These are phyloP conservation scores for Drepana falcataria DNA, from an alignment of 2,888 invertebrate species.

Conservation along the genomic window DNA sequence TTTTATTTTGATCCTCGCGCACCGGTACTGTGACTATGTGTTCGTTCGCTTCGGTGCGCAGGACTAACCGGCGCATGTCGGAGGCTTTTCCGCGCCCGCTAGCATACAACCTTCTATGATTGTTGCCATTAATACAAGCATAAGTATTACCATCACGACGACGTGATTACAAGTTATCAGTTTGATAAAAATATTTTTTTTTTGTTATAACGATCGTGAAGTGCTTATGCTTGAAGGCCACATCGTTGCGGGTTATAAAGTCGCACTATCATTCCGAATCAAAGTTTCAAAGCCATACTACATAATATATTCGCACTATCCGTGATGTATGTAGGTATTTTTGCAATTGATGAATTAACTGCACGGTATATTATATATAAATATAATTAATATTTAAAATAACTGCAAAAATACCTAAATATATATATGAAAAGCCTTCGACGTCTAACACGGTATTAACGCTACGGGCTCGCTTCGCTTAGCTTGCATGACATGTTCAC, in stretches of 20 bases:
- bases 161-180: too few relatives aligned
- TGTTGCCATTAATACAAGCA: too few relatives aligned
- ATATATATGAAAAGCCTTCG: constrained; percentile 40
- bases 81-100: constrained; percentile 33
- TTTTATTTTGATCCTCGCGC: constrained; percentile 70
- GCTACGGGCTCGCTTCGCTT: constrained; percentile 47
- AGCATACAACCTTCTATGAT: background rate
- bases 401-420: background rate
- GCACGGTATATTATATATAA: background rate
- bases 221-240: too few relatives aligned
- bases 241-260: too few relatives aligned
- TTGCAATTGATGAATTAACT: background rate
- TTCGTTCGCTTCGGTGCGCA: constrained; percentile 65
- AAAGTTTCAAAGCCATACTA: too few relatives aligned
- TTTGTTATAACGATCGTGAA: too few relatives aligned
- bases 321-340: background rate
- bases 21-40: constrained; percentile 68
- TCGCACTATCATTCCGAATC: too few relatives aligned
- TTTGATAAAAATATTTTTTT: too few relatives aligned
- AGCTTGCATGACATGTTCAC: constrained; percentile 35
- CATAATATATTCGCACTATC: background rate
- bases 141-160: too few relatives aligned
- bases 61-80: constrained; percentile 49
- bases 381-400: background rate
- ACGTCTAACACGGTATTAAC: constrained; percentile 46